A percentile compares a stretch with the other conserved stretches of the same genome.
Conservation (phyloP, 2,797 vertebrate species). For the Myioborus melanocephalus region DNA sequence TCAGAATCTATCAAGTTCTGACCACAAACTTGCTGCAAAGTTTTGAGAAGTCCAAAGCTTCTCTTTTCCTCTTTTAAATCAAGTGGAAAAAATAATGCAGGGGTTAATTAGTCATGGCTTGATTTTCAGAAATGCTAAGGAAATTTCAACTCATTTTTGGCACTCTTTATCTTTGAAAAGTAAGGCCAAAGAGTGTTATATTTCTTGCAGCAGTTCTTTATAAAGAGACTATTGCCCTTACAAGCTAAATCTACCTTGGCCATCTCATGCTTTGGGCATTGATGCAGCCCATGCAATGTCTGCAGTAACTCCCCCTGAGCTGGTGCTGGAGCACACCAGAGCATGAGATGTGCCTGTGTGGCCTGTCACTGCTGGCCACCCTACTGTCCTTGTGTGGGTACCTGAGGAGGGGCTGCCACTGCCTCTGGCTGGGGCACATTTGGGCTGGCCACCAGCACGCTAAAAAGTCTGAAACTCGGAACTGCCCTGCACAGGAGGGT, state of each 20-base stretch:
- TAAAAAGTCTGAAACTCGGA: background rate
- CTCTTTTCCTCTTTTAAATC: background rate
- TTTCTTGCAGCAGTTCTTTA: background rate
- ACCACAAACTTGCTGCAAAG: background rate
- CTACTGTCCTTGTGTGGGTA: accelerated
- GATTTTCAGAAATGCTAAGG: background rate
- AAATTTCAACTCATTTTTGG: background rate
- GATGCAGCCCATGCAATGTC: background rate
- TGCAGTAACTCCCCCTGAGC: background rate
- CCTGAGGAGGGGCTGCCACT: background rate
- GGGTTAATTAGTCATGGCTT: background rate
- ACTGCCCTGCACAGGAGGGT: background rate
- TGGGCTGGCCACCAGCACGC: background rate
- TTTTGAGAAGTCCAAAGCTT: background rate
- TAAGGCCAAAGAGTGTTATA: background rate
- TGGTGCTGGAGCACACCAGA: background rate
- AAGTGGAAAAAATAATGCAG: background rate
- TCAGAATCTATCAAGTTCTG: background rate
- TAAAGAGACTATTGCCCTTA: background rate
- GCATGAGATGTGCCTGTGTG: accelerated
- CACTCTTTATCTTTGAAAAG: background rate
- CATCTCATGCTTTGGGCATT: background rate
- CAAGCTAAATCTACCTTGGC: background rate
- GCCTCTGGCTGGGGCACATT: background rate
- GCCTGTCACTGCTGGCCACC: accelerated